Evolutionary conservation across 2,113 vertebrate species (phyloP).

Genomic region (Thunnus thynnus): DNA sequence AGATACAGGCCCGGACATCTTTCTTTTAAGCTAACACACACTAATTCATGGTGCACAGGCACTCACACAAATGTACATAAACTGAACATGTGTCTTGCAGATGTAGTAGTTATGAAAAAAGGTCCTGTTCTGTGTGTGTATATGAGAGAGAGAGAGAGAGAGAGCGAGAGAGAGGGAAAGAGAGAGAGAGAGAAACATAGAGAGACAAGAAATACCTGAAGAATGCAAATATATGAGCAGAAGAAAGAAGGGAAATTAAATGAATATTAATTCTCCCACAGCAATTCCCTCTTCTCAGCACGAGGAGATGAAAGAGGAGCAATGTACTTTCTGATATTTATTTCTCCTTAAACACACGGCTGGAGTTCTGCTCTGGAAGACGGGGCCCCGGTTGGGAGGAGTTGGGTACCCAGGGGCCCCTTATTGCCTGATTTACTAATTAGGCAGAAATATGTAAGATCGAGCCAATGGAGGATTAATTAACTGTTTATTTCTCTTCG

Average conservation of each 20-base stretch:
- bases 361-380: conserved; percentile 71
- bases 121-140: conserved; percentile 62
- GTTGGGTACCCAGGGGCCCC: conserved; percentile 62
- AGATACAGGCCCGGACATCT: conserved; percentile 63
- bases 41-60: conserved; percentile 62
- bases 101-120: conserved; percentile 77
- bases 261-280: conserved; percentile 83
- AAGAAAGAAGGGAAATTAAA: conserved; percentile 84
- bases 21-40: conserved; percentile 63
- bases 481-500: conserved; percentile 84
- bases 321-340: conserved; percentile 84
- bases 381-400: conserved; percentile 56
- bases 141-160: conserved; percentile 22
- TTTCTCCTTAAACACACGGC: conserved; percentile 79
- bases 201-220: conserved; percentile 80
- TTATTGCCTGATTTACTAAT: conserved; percentile 81
- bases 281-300: conserved; percentile 70
- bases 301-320: conserved; percentile 83
- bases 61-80: conserved; percentile 59
- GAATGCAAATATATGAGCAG: conserved; percentile 84
- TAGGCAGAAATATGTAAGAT: conserved; percentile 80
- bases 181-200: conserved; percentile 56
- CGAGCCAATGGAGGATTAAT: conserved; percentile 79
- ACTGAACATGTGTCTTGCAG: conserved; percentile 82
- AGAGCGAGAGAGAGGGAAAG: conserved; percentile 58